Evolutionary conservation across 2,888 invertebrate species (phyloP).

Genomic region (Aspidiotus rigidus): DNA sequence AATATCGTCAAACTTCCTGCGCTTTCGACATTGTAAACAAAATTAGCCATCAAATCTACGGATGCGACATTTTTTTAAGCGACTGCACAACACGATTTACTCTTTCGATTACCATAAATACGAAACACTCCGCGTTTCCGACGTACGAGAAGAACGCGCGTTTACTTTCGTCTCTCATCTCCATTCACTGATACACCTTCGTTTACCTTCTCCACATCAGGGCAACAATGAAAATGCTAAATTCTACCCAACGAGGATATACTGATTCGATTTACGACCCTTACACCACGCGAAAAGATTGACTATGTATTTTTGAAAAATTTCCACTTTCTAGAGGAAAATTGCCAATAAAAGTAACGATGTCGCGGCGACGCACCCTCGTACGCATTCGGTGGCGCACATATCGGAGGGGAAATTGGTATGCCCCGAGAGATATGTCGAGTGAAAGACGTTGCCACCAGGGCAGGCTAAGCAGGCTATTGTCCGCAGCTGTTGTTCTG

Average conservation of each 20-base stretch:
- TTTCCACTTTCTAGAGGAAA: too few relatives aligned
- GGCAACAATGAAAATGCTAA: not conserved
- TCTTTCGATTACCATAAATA: not conserved
- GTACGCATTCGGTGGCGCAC: too few relatives aligned
- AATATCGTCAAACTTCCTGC: too few relatives aligned
- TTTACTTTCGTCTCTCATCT: too few relatives aligned
- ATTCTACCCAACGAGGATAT: not conserved
- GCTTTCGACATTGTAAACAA: not conserved
- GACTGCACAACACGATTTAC: not conserved
- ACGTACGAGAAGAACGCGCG: too few relatives aligned
- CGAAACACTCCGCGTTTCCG: not conserved
- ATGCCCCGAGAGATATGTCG: too few relatives aligned
- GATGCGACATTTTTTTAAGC: not conserved
- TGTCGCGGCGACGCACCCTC: too few relatives aligned
- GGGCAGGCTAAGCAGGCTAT: constrained; percentile 13
- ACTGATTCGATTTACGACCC: constrained; percentile 3
- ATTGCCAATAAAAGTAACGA: too few relatives aligned
- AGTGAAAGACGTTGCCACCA: too few relatives aligned
- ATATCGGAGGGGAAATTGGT: too few relatives aligned
- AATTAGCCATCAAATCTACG: not conserved
- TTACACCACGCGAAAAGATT: too few relatives aligned
- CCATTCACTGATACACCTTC: not conserved
- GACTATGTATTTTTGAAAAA: too few relatives aligned
- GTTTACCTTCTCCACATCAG: not conserved
- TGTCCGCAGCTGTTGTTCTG: constrained; percentile 28